phyloP scores from a whole-genome alignment of 2,797 vertebrate genomes.

The Sylvilagus floridanus region DNA sequence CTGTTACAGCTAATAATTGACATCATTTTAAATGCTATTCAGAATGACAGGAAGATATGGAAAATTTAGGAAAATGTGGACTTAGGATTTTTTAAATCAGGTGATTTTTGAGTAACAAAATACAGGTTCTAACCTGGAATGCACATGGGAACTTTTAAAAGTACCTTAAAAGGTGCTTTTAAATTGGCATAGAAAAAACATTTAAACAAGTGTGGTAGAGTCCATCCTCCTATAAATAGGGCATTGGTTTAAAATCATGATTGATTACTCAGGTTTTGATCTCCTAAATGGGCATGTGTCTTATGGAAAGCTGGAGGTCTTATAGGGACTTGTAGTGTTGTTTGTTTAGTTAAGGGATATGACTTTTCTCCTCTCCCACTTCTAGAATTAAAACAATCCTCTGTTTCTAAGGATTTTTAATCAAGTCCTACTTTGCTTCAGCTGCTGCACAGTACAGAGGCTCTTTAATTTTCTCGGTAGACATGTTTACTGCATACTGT shows the following conservation, averaged over 20 bases:
- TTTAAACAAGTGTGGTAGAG: conserved; percentile 82
- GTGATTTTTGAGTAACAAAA: conserved; percentile 80
- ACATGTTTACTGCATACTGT: conserved; percentile 94
- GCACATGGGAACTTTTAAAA: conserved; percentile 74
- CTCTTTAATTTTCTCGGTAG: conserved; percentile 93
- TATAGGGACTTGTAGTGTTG: conserved; percentile 81
- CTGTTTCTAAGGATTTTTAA: conserved; percentile 89
- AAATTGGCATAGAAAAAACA: conserved; percentile 82
- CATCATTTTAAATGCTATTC: conserved; percentile 29
- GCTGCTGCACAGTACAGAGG: conserved; percentile 91
- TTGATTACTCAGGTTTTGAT: conserved; percentile 83
- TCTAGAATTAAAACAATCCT: conserved; percentile 88
- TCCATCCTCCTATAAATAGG: conserved; percentile 82
- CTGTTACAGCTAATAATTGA: background rate
- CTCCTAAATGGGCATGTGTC: conserved; percentile 79
- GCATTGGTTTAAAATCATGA: conserved; percentile 83
- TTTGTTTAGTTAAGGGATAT: conserved; percentile 87
- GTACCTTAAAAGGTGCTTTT: conserved; percentile 76
- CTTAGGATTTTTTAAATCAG: conserved; percentile 24
- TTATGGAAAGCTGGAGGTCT: conserved; percentile 86
- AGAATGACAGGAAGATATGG: conserved; percentile 8
- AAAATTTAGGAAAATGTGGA: conserved; percentile 11
- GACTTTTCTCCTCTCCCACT: conserved; percentile 77
- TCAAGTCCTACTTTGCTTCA: conserved; percentile 93
- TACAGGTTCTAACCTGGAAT: conserved; percentile 74